phyloP scores from a whole-genome alignment of 1,140 invertebrate genomes.

The Lutraria rhynchaena region DNA sequence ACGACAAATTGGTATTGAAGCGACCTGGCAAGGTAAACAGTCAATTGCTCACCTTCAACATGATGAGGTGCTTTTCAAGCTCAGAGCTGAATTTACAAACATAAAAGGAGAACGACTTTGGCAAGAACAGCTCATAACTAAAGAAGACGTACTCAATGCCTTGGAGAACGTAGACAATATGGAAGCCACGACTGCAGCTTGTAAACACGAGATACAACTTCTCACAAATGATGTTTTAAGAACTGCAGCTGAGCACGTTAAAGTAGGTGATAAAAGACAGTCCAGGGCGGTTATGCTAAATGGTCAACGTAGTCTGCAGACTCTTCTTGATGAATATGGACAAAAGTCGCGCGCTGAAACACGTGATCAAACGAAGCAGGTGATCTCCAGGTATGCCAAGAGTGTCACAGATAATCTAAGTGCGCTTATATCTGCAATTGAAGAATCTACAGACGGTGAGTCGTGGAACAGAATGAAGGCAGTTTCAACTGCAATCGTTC shows the following conservation, averaged over 20 bases:
- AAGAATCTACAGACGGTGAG: slow-evolving; percentile 37
- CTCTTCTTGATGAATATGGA: slow-evolving; percentile 52
- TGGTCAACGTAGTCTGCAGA: slow-evolving; percentile 60
- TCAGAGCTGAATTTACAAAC: slow-evolving; percentile 66
- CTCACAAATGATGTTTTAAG: slow-evolving; percentile 58
- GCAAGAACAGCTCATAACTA: slow-evolving; percentile 54
- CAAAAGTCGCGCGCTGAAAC: slow-evolving; percentile 45
- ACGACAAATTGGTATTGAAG: slow-evolving; percentile 65
- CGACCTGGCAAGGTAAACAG: slow-evolving; percentile 28
- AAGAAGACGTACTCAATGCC: slow-evolving; percentile 54
- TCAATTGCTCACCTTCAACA: slow-evolving; percentile 25
- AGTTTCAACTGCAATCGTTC: slow-evolving; percentile 69
- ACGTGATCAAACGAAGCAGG: background rate
- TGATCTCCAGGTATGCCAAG: slow-evolving; percentile 44
- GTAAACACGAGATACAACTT: slow-evolving; percentile 64
- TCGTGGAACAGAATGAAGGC: slow-evolving; percentile 72
- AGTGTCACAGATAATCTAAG: slow-evolving; percentile 65
- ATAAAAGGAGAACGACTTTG: slow-evolving; percentile 56
- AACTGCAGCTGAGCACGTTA: slow-evolving; percentile 60
- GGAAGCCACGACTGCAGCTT: slow-evolving; percentile 52
- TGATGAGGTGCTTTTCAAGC: slow-evolving; percentile 57
- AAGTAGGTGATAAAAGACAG: slow-evolving; percentile 47
- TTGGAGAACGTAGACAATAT: slow-evolving; percentile 10
- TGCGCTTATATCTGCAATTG: slow-evolving; percentile 59
- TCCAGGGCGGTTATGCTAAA: slow-evolving; percentile 56